These are phyloP conservation scores for Proteles cristata DNA, from an alignment of 2,113 vertebrate species.

Conservation along the genomic window DNA sequence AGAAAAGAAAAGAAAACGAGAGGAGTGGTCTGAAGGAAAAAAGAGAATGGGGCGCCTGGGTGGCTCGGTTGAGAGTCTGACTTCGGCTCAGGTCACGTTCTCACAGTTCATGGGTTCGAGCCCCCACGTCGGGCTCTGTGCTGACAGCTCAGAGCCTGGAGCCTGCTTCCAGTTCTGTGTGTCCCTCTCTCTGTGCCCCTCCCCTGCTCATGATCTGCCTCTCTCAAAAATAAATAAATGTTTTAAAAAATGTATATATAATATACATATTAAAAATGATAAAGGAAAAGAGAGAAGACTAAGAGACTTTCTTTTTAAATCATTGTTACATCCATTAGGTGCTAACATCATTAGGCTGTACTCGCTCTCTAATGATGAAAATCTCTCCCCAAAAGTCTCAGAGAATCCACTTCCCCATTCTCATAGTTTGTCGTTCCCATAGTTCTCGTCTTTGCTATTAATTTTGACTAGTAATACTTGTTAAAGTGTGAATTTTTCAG, in stretches of 20 bases:
- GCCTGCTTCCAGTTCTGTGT: too few species aligned
- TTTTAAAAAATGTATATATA: too few species aligned
- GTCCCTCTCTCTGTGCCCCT: too few species aligned
- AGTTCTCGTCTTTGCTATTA: neutral
- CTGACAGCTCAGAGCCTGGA: too few species aligned
- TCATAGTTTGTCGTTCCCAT: neutral
- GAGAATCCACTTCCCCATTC: neutral
- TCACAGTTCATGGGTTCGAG: too few species aligned
- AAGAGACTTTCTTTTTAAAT: neutral
- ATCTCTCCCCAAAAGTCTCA: neutral
- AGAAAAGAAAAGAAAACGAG: neutral
- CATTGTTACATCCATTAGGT: neutral
- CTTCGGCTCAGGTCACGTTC: too few species aligned
- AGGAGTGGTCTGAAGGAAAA: too few species aligned
- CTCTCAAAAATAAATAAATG: too few species aligned
- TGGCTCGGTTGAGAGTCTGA: too few species aligned
- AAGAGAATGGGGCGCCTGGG: too few species aligned
- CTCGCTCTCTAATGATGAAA: constrained; percentile 3
- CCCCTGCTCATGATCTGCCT: too few species aligned
- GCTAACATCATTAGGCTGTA: neutral
- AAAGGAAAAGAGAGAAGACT: neutral
- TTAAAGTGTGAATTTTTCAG: constrained; percentile 17
- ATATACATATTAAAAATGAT: neutral
- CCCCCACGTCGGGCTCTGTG: too few species aligned
- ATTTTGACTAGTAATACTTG: constrained; percentile 13